Evolutionary conservation across 2,888 invertebrate species (phyloP).

Genomic region (Eupithecia dodoneata): DNA sequence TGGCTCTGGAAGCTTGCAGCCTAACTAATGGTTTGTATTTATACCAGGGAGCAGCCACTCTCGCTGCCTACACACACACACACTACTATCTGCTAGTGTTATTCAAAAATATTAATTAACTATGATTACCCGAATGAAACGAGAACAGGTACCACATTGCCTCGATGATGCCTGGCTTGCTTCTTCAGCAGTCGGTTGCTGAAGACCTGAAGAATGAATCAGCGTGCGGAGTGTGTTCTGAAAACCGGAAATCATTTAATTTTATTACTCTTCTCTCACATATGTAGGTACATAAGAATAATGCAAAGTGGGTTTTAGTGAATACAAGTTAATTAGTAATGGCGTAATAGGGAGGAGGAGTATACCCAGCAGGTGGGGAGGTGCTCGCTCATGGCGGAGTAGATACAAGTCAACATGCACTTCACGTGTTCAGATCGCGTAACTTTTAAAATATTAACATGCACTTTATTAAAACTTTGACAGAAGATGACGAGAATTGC

Average conservation of each 20-base stretch:
- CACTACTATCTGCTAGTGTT: not conserved
- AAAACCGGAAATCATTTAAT: not conserved
- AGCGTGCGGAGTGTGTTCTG: not conserved
- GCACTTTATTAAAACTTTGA: too few relatives aligned
- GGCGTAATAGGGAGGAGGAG: too few relatives aligned
- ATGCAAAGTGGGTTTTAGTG: too few relatives aligned
- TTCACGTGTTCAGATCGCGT: too few relatives aligned
- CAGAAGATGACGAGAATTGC: too few relatives aligned
- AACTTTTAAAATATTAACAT: too few relatives aligned
- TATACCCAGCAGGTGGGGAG: too few relatives aligned
- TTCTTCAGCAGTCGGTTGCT: not conserved
- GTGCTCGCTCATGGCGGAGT: too few relatives aligned
- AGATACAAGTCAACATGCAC: too few relatives aligned
- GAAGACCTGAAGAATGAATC: not conserved
- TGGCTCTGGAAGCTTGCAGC: constrained; percentile 13
- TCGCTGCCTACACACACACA: not conserved
- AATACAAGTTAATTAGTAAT: too few relatives aligned
- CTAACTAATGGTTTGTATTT: constrained; percentile 20
- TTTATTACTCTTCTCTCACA: not conserved
- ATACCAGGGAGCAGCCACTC: not conserved
- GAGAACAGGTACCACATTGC: not conserved
- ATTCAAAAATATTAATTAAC: not conserved
- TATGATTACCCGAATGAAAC: not conserved
- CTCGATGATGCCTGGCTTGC: not conserved
- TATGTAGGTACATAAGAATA: too few relatives aligned